These are phyloP conservation scores for Lucinisca nassula DNA, from an alignment of 2,888 invertebrate genomes.

Conservation along the genomic window DNA sequence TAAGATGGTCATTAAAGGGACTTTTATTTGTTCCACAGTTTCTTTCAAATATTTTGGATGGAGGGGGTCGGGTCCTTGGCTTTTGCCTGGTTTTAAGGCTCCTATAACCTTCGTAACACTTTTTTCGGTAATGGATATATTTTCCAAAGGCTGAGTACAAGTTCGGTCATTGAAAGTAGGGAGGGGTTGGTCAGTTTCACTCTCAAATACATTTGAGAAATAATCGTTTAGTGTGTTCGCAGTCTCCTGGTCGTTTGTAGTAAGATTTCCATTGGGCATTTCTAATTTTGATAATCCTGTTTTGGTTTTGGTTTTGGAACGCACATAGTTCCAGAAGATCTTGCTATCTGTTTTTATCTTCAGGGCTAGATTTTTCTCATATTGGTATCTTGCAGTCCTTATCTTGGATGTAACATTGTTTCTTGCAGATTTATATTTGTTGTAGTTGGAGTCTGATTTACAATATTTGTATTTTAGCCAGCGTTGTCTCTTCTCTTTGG, in stretches of 20 bases:
- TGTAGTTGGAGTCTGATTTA: background rate
- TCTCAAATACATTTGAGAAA: too few species aligned
- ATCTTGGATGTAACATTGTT: background rate
- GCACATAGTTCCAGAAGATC: constrained; percentile 1
- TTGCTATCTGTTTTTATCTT: background rate
- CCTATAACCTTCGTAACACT: too few species aligned
- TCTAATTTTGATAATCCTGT: background rate
- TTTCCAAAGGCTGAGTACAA: too few species aligned
- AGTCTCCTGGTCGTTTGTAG: background rate
- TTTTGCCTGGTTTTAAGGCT: too few species aligned
- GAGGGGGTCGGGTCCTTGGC: too few species aligned
- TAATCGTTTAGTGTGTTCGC: background rate
- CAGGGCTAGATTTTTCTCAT: background rate
- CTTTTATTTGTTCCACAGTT: too few species aligned
- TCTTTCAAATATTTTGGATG: too few species aligned
- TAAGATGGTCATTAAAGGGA: too few species aligned
- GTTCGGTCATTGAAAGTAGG: too few species aligned
- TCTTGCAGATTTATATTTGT: background rate
- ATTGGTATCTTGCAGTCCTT: background rate
- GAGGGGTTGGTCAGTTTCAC: too few species aligned
- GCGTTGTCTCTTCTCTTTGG: background rate
- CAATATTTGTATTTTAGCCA: background rate
- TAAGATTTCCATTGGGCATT: background rate
- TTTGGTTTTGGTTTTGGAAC: background rate
- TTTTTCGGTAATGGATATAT: too few species aligned